Percentiles rank a stretch among this genome's conserved stretches.
Conservation (phyloP, 1,140 invertebrate genomes). For the Drosophila kanapiae region DNA sequence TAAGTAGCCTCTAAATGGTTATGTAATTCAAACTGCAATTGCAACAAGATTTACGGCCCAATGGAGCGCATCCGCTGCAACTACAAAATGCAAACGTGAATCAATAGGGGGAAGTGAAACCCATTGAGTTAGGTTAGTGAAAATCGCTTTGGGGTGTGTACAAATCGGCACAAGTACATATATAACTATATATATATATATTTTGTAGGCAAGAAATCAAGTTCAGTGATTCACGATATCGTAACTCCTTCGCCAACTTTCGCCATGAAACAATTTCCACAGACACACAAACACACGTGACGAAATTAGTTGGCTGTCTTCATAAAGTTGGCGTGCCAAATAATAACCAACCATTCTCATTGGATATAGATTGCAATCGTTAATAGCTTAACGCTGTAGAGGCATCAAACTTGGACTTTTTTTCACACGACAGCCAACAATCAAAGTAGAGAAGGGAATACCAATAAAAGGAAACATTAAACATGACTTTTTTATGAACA, state of each 20-base stretch:
- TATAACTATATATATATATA: neutral
- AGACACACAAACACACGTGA: slow-evolving; percentile 11
- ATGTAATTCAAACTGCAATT: slow-evolving; percentile 54
- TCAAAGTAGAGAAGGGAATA: slow-evolving; percentile 5
- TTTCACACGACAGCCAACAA: slow-evolving; percentile 50
- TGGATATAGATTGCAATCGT: slow-evolving; percentile 57
- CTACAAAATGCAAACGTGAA: slow-evolving; percentile 41
- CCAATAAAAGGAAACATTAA: slow-evolving; percentile 71
- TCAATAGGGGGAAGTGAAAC: slow-evolving; percentile 22
- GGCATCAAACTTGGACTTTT: slow-evolving; percentile 24
- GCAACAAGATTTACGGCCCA: slow-evolving; percentile 72
- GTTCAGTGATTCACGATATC: slow-evolving; percentile 41
- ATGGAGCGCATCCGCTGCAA: slow-evolving; percentile 69
- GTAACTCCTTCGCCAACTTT: slow-evolving; percentile 16
- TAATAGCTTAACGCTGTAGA: slow-evolving; percentile 51
- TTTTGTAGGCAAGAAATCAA: slow-evolving; percentile 32
- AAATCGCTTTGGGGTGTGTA: slow-evolving; percentile 1
- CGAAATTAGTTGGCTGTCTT: slow-evolving; percentile 17
- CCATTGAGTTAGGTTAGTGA: slow-evolving; percentile 3
- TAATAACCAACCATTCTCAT: slow-evolving; percentile 35
- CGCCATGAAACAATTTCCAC: slow-evolving; percentile 11
- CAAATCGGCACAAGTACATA: neutral
- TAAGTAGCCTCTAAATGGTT: slow-evolving; percentile 59
- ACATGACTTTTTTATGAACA: slow-evolving; percentile 57
- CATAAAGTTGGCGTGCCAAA: slow-evolving; percentile 24